Conservation (phyloP, 2,797 vertebrate genomes). For the Smutsia gigantea region DNA sequence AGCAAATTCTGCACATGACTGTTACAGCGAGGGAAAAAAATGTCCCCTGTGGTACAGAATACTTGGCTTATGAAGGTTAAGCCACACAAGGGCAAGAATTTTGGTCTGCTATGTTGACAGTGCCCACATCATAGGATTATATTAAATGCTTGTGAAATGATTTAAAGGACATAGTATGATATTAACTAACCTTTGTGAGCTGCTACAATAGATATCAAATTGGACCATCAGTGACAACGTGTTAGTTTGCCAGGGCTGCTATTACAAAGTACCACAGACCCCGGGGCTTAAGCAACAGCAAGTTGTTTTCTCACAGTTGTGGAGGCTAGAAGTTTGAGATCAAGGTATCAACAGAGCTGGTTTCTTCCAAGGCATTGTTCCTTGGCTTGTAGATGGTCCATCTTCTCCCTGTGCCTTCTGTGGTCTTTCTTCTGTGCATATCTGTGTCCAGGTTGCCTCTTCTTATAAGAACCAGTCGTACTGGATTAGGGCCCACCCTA, state of each 20-base stretch:
- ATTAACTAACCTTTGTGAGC: slow-evolving; percentile 13
- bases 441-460: not conserved
- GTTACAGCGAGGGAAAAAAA: not conserved
- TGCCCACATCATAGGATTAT: not conserved
- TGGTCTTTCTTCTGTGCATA: not conserved
- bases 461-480: not conserved
- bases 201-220: not conserved
- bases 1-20: not conserved
- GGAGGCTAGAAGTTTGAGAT: not conserved
- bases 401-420: not conserved
- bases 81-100: not conserved
- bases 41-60: not conserved
- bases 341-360: not conserved
- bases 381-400: not conserved
- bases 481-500: not conserved
- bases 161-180: not conserved
- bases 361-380: not conserved
- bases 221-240: not conserved
- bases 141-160: not conserved
- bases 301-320: not conserved
- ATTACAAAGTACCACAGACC: not conserved
- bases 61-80: not conserved
- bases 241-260: not conserved
- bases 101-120: not conserved
- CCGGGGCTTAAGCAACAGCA: not conserved